A percentile compares a stretch with the other conserved stretches of the same genome.
Conservation (phyloP, 2,888 invertebrate genomes). For the Polydrusus cervinus region DNA sequence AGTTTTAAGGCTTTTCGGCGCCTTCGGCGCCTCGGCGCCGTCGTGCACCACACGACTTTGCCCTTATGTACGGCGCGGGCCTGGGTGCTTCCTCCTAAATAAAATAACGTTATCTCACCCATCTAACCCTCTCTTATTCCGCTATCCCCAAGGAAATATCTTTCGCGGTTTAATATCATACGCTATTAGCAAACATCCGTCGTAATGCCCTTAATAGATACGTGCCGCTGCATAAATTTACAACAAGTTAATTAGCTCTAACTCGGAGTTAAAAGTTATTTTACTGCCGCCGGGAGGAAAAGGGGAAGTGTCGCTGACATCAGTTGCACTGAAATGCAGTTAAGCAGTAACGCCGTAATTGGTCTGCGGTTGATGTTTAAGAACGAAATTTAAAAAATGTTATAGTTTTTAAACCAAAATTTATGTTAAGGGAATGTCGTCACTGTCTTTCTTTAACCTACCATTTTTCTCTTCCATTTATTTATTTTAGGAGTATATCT, state of each 20-base stretch:
- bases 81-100: background rate
- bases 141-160: conserved; percentile 2
- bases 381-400: no score
- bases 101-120: background rate
- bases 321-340: conserved; percentile 7
- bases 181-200: conserved; percentile 13
- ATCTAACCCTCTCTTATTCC: background rate
- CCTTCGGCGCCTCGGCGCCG: no score
- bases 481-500: no score
- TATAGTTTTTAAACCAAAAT: no score
- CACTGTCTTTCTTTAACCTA: no score
- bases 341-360: background rate
- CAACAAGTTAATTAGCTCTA: conserved; percentile 12
- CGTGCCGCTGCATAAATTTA: conserved; percentile 22
- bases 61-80: no score
- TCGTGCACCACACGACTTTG: no score
- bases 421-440: no score
- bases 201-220: conserved; percentile 5
- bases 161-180: conserved; percentile 7
- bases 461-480: no score
- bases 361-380: no score
- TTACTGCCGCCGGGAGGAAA: background rate
- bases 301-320: conserved; percentile 8
- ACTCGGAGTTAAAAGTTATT: background rate
- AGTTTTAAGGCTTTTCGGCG: no score